Percentiles rank a stretch among this genome's conserved stretches.
phyloP scores from a whole-genome alignment of 1,140 invertebrate genomes.

The Pararge aegeria region DNA sequence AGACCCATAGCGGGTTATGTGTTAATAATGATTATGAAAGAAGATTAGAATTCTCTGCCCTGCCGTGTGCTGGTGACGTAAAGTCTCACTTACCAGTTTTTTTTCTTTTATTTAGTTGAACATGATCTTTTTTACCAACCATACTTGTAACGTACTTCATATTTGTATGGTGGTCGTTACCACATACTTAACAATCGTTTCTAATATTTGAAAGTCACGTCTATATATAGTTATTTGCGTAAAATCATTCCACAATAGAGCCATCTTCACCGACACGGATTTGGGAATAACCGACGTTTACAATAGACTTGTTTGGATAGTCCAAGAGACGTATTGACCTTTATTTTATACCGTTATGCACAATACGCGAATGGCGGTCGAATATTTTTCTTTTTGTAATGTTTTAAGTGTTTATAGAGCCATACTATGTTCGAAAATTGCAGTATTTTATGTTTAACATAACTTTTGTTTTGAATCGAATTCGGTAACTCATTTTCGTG shows the following conservation, averaged over 20 bases:
- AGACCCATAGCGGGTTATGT: no score
- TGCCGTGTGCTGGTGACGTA: no score
- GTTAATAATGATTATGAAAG: no score
- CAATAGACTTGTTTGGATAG: conserved; percentile 20
- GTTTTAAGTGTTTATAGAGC: neutral
- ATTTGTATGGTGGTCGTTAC: conserved; percentile 1
- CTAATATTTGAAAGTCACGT: conserved; percentile 25
- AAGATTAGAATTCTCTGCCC: no score
- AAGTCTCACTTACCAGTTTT: no score
- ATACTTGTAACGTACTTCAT: neutral
- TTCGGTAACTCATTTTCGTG: no score
- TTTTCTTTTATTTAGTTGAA: no score
- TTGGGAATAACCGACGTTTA: conserved; percentile 17
- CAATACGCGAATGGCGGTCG: neutral
- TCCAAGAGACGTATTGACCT: conserved; percentile 23
- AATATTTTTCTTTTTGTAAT: conserved; percentile 1
- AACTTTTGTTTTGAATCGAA: neutral
- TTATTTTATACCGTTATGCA: conserved; percentile 19
- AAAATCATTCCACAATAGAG: conserved; percentile 23
- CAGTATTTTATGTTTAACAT: neutral
- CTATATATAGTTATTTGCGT: conserved; percentile 24
- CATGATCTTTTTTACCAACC: neutral
- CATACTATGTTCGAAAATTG: neutral
- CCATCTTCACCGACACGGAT: conserved; percentile 18
- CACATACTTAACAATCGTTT: conserved; percentile 22